Conservation (phyloP, 1,140 invertebrate genomes). For the Drosophila parabipectinata region DNA sequence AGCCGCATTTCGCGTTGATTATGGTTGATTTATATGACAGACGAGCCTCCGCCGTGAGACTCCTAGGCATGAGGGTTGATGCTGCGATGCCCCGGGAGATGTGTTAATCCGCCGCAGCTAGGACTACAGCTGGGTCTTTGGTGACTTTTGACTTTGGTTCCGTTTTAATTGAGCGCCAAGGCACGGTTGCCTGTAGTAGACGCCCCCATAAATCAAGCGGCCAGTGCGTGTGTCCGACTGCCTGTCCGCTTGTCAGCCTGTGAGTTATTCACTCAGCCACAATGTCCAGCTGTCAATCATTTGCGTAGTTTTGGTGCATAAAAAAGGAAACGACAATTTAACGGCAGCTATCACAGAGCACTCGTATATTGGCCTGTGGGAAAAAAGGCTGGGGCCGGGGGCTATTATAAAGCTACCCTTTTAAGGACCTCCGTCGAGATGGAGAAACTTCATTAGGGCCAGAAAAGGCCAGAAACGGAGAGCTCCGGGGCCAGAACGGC, state of each 20-base stretch:
- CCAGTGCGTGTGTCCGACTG: conserved; percentile 15
- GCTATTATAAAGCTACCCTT: conserved; percentile 32
- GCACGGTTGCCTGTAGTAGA: conserved; percentile 45
- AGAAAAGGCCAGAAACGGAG: conserved; percentile 16
- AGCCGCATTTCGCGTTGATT: conserved; percentile 68
- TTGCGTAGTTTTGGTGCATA: conserved; percentile 49
- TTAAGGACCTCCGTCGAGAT: conserved; percentile 3
- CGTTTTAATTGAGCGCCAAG: conserved; percentile 65
- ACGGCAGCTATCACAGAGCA: conserved; percentile 52
- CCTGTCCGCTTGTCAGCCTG: conserved; percentile 28
- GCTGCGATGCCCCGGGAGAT: conserved; percentile 37
- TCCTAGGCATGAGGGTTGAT: conserved; percentile 44
- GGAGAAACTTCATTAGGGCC: conserved; percentile 57
- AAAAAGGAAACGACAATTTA: conserved; percentile 75
- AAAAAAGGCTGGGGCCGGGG: not conserved
- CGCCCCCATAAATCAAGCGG: conserved; percentile 66
- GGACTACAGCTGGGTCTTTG: conserved; percentile 34
- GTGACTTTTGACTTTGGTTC: conserved; percentile 47
- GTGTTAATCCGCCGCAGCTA: conserved; percentile 62
- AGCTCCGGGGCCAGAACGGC: conserved; percentile 21
- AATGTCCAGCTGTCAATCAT: conserved; percentile 77
- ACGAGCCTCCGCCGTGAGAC: conserved; percentile 16
- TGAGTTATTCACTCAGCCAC: conserved; percentile 47
- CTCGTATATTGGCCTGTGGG: not conserved
- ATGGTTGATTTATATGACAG: conserved; percentile 78